phyloP scores from a whole-genome alignment of 2,113 vertebrate genomes.

The Stomatorhinus ivindoensis region DNA sequence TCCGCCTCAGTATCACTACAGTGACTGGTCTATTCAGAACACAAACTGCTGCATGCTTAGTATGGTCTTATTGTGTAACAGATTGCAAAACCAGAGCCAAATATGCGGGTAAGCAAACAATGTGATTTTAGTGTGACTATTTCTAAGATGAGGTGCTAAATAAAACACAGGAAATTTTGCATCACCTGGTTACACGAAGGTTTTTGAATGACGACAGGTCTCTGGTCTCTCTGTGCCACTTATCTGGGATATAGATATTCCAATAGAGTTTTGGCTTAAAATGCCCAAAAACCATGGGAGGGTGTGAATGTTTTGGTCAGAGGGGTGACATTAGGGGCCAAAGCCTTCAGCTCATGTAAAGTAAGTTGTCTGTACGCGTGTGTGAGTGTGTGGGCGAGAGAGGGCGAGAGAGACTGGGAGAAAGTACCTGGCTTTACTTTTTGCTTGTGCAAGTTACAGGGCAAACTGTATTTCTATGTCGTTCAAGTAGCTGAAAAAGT shows the following conservation, averaged over 20 bases:
- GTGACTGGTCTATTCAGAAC: not conserved
- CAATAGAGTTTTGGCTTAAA: not conserved
- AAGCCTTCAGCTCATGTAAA: not conserved
- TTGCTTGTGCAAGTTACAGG: not conserved
- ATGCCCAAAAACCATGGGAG: not conserved
- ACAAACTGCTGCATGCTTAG: not conserved
- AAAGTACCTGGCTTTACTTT: not conserved
- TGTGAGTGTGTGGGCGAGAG: too few species aligned
- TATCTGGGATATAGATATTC: not conserved
- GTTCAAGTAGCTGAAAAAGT: not conserved
- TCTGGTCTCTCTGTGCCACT: not conserved
- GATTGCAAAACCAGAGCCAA: not conserved
- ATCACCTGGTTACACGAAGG: not conserved
- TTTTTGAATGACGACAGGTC: not conserved
- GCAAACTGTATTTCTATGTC: not conserved
- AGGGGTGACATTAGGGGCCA: not conserved
- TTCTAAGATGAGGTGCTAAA: not conserved
- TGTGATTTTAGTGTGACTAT: not conserved
- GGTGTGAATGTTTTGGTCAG: not conserved
- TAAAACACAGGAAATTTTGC: not conserved
- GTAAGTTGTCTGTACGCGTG: not conserved
- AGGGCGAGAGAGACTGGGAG: too few species aligned
- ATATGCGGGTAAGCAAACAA: not conserved
- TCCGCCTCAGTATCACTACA: not conserved
- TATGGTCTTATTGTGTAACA: not conserved